phyloP scores from a whole-genome alignment of 1,140 invertebrate genomes.

The Maconellicoccus hirsutus region DNA sequence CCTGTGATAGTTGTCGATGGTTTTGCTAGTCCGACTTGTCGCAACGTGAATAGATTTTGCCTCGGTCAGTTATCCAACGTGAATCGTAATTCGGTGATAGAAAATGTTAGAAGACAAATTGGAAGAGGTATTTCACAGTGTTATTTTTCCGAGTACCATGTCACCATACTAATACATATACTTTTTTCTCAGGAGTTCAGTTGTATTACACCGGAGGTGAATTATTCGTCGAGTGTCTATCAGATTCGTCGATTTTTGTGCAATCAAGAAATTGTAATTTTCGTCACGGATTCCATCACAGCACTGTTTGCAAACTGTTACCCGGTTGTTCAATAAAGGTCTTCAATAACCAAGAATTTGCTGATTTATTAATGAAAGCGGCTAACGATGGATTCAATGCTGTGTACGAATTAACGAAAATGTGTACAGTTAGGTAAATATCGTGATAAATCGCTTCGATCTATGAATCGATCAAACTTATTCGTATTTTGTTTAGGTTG shows the following conservation, averaged over 20 bases:
- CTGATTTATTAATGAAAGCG: conserved; percentile 76
- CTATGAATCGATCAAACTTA: too few species aligned
- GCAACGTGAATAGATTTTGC: conserved; percentile 79
- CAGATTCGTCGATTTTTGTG: conserved; percentile 88
- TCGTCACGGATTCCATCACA: conserved; percentile 86
- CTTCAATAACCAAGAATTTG: conserved; percentile 40
- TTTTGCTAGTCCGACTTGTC: conserved; percentile 90
- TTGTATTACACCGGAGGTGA: conserved; percentile 95
- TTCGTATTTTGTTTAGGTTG: conserved; percentile 71
- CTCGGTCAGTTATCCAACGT: conserved; percentile 92
- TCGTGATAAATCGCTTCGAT: too few species aligned
- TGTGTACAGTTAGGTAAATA: not conserved
- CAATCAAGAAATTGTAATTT: conserved; percentile 92
- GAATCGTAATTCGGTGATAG: conserved; percentile 93
- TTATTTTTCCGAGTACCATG: too few species aligned
- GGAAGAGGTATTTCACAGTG: conserved; percentile 56
- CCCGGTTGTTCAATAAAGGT: conserved; percentile 88
- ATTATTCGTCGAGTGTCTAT: conserved; percentile 90
- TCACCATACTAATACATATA: too few species aligned
- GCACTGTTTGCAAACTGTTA: conserved; percentile 87
- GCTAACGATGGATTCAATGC: conserved; percentile 89
- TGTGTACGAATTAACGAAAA: conserved; percentile 59
- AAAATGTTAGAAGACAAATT: conserved; percentile 91
- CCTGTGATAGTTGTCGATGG: conserved; percentile 88
- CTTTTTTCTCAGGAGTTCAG: conserved; percentile 83